phyloP scores from a whole-genome alignment of 2,113 vertebrate genomes.

The Xenus cinereus region DNA sequence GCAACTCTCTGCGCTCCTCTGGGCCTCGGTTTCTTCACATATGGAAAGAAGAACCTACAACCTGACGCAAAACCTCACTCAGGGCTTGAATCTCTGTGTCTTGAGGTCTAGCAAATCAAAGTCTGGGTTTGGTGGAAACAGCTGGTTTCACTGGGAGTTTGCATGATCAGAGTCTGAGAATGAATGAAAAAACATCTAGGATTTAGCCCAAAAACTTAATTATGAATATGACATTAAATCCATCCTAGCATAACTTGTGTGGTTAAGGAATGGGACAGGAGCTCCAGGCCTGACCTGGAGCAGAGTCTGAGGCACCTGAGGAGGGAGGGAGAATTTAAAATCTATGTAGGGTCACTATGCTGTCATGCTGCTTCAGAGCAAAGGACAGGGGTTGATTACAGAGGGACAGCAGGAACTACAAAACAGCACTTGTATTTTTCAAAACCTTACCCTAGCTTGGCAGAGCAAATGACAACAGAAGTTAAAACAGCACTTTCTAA shows the following conservation, averaged over 20 bases:
- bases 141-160: background rate
- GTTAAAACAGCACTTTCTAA: constrained; percentile 6
- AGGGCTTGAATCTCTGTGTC: background rate
- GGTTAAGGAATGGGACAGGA: background rate
- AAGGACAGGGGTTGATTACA: background rate
- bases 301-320: background rate
- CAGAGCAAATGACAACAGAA: constrained; percentile 17
- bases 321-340: background rate
- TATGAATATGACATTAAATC: background rate
- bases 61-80: background rate
- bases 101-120: background rate
- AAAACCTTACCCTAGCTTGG: background rate
- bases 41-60: background rate
- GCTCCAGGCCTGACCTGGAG: background rate
- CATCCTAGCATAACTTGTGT: background rate
- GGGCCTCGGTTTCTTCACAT: background rate
- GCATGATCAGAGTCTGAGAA: background rate
- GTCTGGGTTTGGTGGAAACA: background rate
- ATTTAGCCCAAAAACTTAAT: background rate
- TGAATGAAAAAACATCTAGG: background rate
- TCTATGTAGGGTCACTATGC: background rate
- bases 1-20: background rate
- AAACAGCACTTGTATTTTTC: constrained; percentile 15
- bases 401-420: background rate
- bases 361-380: background rate